These are phyloP conservation scores for Atherix ibis DNA, from an alignment of 2,888 invertebrate species.

Conservation along the genomic window DNA sequence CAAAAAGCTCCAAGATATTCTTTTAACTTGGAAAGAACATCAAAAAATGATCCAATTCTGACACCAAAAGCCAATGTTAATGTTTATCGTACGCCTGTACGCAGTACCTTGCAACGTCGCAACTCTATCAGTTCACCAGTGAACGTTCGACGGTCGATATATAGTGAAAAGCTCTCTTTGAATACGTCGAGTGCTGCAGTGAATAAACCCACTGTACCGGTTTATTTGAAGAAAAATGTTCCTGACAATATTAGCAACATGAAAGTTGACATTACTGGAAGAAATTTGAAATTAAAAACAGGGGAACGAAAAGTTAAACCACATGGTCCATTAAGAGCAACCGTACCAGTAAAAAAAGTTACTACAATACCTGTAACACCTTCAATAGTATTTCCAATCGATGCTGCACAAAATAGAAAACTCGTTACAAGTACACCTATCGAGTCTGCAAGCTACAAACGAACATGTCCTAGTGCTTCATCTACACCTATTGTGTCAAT, in stretches of 20 bases:
- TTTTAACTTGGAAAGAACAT: constrained; percentile 12
- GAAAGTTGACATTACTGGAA: not conserved
- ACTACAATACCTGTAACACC: constrained; percentile 15
- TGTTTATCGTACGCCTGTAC: constrained; percentile 2
- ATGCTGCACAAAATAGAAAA: constrained; percentile 6
- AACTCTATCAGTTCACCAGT: constrained; percentile 2
- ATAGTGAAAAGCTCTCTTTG: no score
- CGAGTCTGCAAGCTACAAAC: not conserved
- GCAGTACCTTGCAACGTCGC: constrained; percentile 1
- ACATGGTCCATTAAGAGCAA: constrained; percentile 18
- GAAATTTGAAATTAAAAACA: constrained; percentile 9
- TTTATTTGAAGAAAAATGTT: not conserved
- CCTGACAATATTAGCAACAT: constrained; percentile 4
- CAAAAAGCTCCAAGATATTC: constrained; percentile 17
- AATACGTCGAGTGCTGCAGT: no score
- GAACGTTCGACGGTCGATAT: constrained; percentile 1
- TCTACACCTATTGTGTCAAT: constrained; percentile 19
- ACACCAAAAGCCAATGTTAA: not conserved
- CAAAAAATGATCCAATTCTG: not conserved
- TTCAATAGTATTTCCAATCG: constrained; percentile 12
- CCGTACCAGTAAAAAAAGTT: constrained; percentile 19
- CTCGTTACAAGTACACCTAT: constrained; percentile 15
- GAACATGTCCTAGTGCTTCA: constrained; percentile 10
- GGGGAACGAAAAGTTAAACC: constrained; percentile 15
- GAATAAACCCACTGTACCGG: no score